Percentiles rank a stretch among this genome's conserved stretches.
These are phyloP conservation scores for Drosophila flavopinicola DNA, from an alignment of 2,888 invertebrate genomes.

Conservation along the genomic window DNA sequence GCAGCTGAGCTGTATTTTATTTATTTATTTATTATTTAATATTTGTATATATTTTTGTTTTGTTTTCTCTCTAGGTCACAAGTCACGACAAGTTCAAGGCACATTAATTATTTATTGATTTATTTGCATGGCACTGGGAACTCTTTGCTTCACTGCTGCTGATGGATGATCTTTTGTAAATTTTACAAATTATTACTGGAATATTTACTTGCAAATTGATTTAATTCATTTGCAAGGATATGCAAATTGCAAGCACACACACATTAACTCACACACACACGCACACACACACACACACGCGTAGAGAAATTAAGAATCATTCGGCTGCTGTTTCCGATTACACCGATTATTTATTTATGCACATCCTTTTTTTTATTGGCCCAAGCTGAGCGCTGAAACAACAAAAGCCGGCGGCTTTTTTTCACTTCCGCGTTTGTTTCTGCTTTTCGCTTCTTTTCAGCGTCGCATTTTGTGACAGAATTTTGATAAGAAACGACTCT, in stretches of 20 bases:
- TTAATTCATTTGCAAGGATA: slow-evolving; percentile 66
- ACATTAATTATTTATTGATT: slow-evolving; percentile 44
- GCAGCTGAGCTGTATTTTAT: slow-evolving; percentile 8
- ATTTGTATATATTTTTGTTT: slow-evolving; percentile 4
- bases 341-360: slow-evolving; percentile 9
- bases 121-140: slow-evolving; percentile 63
- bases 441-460: slow-evolving; percentile 8
- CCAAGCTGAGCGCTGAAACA: slow-evolving; percentile 25
- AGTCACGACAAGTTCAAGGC: slow-evolving; percentile 75
- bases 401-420: slow-evolving; percentile 71
- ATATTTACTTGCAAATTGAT: slow-evolving; percentile 39
- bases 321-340: slow-evolving; percentile 21
- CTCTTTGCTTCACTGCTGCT: slow-evolving; percentile 28
- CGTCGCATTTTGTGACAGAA: slow-evolving; percentile 23
- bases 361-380: slow-evolving; percentile 61
- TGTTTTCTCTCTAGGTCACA: slow-evolving; percentile 38
- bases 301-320: slow-evolving; percentile 36
- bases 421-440: slow-evolving; percentile 65
- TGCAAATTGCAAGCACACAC: slow-evolving; percentile 60
- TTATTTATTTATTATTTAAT: slow-evolving; percentile 10
- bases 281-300: slow-evolving; percentile 12
- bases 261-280: background rate
- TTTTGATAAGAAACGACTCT: slow-evolving; percentile 14
- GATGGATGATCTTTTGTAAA: slow-evolving; percentile 16
- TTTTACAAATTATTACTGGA: slow-evolving; percentile 32